These are phyloP conservation scores for Drosophila lacicola DNA, from an alignment of 2,888 invertebrate species.

Conservation along the genomic window DNA sequence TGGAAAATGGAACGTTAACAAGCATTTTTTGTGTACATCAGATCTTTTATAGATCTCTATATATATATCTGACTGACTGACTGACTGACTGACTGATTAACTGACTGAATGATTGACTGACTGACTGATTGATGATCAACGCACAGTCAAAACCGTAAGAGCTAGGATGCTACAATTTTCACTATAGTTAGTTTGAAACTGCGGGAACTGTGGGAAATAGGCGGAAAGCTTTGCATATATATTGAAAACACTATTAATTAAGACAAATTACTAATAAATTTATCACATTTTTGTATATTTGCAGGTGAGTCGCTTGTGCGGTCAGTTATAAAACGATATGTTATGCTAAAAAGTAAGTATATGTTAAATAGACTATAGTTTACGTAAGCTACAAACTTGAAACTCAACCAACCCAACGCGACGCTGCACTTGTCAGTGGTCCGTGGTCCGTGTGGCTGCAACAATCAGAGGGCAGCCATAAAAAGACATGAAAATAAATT, in stretches of 20 bases:
- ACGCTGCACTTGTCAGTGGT: constrained; percentile 8
- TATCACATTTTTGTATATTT: constrained; percentile 40
- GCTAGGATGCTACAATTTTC: no score
- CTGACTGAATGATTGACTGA: no score
- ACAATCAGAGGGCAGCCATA: constrained; percentile 28
- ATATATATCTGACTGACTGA: no score
- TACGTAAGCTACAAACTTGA: constrained; percentile 11
- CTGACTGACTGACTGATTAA: no score
- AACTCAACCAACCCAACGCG: constrained; percentile 30
- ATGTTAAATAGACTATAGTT: not conserved
- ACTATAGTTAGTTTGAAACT: no score
- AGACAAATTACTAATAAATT: constrained; percentile 13
- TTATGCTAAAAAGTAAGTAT: constrained; percentile 17
- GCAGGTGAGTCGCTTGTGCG: constrained; percentile 57
- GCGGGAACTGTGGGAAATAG: no score
- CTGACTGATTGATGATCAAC: no score
- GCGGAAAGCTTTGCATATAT: not conserved
- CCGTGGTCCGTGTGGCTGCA: constrained; percentile 1
- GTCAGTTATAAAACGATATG: not conserved
- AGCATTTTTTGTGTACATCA: no score
- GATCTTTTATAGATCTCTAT: no score
- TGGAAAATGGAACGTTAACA: no score
- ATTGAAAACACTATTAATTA: not conserved
- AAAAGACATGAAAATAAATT: constrained; percentile 55
- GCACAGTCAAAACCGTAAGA: no score